Evolutionary conservation across 2,113 vertebrate genomes (phyloP), one percentile per base, ranked within the genome.

Genomic region (Fulmarus glacialis): DNA sequence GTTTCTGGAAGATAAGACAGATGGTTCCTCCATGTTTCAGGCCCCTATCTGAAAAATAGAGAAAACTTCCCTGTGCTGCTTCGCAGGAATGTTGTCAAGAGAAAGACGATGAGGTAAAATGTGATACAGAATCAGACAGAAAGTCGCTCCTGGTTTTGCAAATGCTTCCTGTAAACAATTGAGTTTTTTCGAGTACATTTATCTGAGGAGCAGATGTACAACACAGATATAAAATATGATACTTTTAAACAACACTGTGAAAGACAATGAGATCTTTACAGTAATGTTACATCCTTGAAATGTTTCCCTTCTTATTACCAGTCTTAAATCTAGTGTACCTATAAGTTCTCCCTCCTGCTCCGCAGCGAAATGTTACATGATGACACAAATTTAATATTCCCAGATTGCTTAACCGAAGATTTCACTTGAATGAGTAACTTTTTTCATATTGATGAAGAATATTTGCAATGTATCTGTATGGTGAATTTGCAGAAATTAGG

Each of bases 31-130:
- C 11, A 9, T 1, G 2, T 77, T 81, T 82, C 26, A 50, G 26
- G 23, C 63, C 55, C 23, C 6, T 40, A 1, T 59, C 5, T 59
- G 34, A 84, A 93, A 84, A 74, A 36, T 0, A 52, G 12, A 70
- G 16, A 74, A 56, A 73, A 56, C 30, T 58, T 83, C 36, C 55
- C 29, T 72, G 21, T 50, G 17, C 12, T 53, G 11, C 42, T 77
- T 72, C 0, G 0, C 36, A 75, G 48, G 17, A 79, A 50, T 29
- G 2, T 22, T 62, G 34, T 66, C 6, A 80, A 52, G 53, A 68
- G 55, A 72, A 87, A 72, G 36, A 45, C 0, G 0, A 19, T 34
- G 27, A 74, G 13, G 34, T 48, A 66, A 66, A 79, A 72, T 36
- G n/a, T 48, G 66, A 80, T 47, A 91, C 6, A 26, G 16, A 67